phyloP scores from a whole-genome alignment of 2,113 vertebrate species.

The Hippopotamus amphibius region DNA sequence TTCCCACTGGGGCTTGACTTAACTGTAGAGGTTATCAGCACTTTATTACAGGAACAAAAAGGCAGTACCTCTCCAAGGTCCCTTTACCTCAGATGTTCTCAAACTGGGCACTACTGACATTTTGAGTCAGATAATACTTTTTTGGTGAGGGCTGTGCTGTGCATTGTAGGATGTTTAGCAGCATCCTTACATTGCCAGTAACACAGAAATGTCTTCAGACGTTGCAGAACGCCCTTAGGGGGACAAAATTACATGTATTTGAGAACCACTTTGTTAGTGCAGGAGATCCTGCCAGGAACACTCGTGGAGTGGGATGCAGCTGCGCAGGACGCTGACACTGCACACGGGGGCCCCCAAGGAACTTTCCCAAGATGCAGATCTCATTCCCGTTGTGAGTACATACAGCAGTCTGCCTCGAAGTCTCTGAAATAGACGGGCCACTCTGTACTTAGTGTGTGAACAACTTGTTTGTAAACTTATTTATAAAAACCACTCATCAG shows the following conservation, averaged over 20 bases:
- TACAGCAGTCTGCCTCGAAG: neutral
- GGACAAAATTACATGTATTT: neutral
- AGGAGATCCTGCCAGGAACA: neutral
- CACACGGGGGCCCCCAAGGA: rapidly evolving
- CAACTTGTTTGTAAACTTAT: neutral
- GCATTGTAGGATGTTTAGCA: neutral
- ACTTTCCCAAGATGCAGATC: rapidly evolving
- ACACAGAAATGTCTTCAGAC: neutral
- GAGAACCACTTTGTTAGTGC: neutral
- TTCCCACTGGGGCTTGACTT: neutral
- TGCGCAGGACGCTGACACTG: neutral
- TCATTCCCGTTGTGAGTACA: rapidly evolving
- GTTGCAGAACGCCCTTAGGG: neutral
- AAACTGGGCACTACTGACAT: neutral
- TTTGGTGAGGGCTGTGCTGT: neutral
- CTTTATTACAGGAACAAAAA: neutral
- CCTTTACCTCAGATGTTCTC: neutral
- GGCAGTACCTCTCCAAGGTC: neutral
- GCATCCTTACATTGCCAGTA: neutral
- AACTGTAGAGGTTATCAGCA: neutral
- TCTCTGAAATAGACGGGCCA: neutral
- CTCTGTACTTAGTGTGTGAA: neutral
- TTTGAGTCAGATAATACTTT: neutral
- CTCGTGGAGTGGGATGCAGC: rapidly evolving
- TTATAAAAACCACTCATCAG: neutral